phyloP scores from a whole-genome alignment of 2,888 invertebrate species.

The Andricus quercusramuli region DNA sequence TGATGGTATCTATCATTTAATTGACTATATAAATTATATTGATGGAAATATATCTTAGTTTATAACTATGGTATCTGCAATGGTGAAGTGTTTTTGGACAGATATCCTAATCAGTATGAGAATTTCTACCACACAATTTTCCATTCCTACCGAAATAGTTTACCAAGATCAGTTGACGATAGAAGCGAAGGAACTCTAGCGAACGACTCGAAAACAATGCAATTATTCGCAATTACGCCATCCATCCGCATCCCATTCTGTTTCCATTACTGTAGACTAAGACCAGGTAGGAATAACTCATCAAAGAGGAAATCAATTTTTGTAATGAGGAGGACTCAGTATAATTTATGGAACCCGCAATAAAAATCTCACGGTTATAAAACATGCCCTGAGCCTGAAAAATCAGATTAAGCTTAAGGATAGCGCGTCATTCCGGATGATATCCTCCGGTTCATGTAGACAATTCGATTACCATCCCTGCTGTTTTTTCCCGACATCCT shows the following conservation, averaged over 20 bases:
- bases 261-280: conserved; percentile 70
- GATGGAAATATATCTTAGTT: no score
- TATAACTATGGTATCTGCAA: neutral
- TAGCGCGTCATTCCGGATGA: neutral
- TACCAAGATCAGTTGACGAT: conserved; percentile 23
- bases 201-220: conserved; percentile 77
- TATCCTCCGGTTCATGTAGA: conserved; percentile 27
- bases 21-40: no score
- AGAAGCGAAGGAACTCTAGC: conserved; percentile 62
- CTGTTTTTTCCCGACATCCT: conserved; percentile 44
- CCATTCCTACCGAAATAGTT: neutral
- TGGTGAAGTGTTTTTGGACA: neutral
- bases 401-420: conserved; percentile 18
- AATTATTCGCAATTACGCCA: conserved; percentile 78
- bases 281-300: conserved; percentile 36
- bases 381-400: neutral
- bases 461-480: conserved; percentile 57
- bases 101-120: conserved; percentile 16
- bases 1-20: no score
- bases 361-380: neutral
- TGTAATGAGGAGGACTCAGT: neutral
- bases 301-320: conserved; percentile 27
- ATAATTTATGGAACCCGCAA: no score
- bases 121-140: neutral
- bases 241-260: conserved; percentile 75